These are phyloP conservation scores for Drosophila nebulosa DNA, from an alignment of 1,140 invertebrate species.

Conservation along the genomic window DNA sequence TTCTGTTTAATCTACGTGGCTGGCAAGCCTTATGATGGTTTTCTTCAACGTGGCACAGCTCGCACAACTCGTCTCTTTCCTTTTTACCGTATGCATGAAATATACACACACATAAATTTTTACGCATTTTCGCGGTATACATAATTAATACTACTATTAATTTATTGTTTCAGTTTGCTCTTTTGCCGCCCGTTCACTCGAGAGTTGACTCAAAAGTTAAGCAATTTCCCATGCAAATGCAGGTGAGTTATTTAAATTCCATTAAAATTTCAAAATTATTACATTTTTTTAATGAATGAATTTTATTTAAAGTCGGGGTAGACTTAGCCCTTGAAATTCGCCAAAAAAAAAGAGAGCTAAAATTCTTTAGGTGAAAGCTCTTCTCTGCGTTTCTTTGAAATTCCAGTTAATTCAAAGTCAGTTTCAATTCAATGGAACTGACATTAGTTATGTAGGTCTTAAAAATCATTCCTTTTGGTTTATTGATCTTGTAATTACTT, in stretches of 20 bases:
- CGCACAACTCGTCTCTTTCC: not conserved
- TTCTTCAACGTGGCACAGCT: not conserved
- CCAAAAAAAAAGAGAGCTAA: too few species aligned
- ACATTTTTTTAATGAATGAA: too few species aligned
- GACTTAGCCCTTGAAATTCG: too few species aligned
- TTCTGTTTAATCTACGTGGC: slow-evolving; percentile 35
- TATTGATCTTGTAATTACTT: too few species aligned
- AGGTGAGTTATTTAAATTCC: not conserved
- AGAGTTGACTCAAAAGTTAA: slow-evolving; percentile 11
- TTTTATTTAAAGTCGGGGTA: too few species aligned
- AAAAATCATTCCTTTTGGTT: too few species aligned
- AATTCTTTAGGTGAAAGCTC: too few species aligned
- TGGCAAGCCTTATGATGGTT: slow-evolving; percentile 19
- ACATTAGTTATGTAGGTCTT: too few species aligned
- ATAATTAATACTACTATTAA: slow-evolving; percentile 68
- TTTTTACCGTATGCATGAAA: slow-evolving; percentile 31
- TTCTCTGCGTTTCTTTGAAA: too few species aligned
- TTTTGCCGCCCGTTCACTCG: not conserved
- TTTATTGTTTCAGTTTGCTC: slow-evolving; percentile 41
- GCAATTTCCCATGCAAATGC: not conserved
- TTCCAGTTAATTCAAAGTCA: too few species aligned
- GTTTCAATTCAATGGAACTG: too few species aligned
- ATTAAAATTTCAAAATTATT: too few species aligned
- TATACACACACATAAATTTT: slow-evolving; percentile 53
- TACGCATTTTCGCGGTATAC: slow-evolving; percentile 55